These are phyloP conservation scores for Actenoides hombroni DNA, from an alignment of 2,113 vertebrate species.

Conservation along the genomic window DNA sequence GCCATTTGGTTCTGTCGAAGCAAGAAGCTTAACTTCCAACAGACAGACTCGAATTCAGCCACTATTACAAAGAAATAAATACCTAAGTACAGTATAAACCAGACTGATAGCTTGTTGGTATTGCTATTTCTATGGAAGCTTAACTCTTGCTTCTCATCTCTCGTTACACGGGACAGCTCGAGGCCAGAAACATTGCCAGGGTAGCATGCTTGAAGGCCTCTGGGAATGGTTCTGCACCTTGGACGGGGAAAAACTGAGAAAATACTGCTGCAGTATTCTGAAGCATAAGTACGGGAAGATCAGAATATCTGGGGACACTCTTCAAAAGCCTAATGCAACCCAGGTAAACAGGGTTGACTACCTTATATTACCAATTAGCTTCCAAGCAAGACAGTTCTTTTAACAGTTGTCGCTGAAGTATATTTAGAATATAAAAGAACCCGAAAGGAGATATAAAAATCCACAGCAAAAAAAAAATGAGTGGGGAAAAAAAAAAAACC, in stretches of 20 bases:
- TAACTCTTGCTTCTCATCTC: constrained; percentile 14
- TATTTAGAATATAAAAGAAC: neutral
- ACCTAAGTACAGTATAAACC: neutral
- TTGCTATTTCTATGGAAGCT: neutral
- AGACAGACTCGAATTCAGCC: constrained; percentile 7
- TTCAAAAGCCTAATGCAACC: neutral
- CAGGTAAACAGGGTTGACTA: neutral
- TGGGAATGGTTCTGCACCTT: neutral
- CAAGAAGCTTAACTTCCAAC: neutral
- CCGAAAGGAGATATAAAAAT: neutral
- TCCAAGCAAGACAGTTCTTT: neutral
- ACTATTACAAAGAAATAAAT: constrained; percentile 36
- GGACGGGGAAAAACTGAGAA: neutral
- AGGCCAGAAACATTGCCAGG: constrained; percentile 1
- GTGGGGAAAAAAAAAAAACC: neutral
- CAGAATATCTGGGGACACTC: neutral
- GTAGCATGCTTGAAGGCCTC: neutral
- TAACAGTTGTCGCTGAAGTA: neutral
- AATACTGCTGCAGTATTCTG: neutral
- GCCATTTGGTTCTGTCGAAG: neutral
- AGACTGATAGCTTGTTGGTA: constrained; percentile 11
- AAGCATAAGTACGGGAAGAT: neutral
- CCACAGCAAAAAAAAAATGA: neutral
- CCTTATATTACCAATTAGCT: neutral
- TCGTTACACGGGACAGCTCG: constrained; percentile 33